Base-by-base conservation (phyloP, 2,888 invertebrate species). In the Tipula lateralis region DNA sequence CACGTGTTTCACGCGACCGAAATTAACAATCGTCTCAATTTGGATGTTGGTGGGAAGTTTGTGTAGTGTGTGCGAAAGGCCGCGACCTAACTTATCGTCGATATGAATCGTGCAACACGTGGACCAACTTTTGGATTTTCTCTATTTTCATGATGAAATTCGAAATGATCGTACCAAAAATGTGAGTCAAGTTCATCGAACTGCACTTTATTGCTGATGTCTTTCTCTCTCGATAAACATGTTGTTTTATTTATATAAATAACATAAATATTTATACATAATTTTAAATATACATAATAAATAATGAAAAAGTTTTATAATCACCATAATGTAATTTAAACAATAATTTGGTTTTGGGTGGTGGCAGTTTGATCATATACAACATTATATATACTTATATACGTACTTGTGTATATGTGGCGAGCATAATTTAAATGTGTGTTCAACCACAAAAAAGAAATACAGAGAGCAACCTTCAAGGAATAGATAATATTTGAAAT, bases 131-230 rank as follows among this genome's bases (percentile, higher is more conserved):
- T 24, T 66, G n/a, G 24, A 66, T 66, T 66, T 66, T 66, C 66
- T 66, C 24, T 44, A 44, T 3, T 44, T 44, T 5, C 39, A 39
- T 12, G 39, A 39, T 36, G 12, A 36, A 36, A 36, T n/a, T n/a
- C 6, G 9, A 36, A 66, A 24, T 66, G 9, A 66, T 66, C 24
- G 24, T 24, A 66, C 19, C 66, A 66, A 66, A 66, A 66, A 66
- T 66, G 19, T 66, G 66, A n/a, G n/a, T 66, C 66, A 66, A 66
- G 66, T 66, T 66, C 66, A 66, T 66, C 66, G 66, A 66, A 66
- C 66, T 66, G 66, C 66, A 66, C 66, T 66, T 66, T 66, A 66
- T 66, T 66, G 66, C 66, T 66, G 66, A 66, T 66, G 66, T 66
- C 66, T 66, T 24, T 66, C 66, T 66, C 66, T 66, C 66, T 66